Conservation (phyloP, 2,888 invertebrate genomes). For the Oxytorus armatus region DNA sequence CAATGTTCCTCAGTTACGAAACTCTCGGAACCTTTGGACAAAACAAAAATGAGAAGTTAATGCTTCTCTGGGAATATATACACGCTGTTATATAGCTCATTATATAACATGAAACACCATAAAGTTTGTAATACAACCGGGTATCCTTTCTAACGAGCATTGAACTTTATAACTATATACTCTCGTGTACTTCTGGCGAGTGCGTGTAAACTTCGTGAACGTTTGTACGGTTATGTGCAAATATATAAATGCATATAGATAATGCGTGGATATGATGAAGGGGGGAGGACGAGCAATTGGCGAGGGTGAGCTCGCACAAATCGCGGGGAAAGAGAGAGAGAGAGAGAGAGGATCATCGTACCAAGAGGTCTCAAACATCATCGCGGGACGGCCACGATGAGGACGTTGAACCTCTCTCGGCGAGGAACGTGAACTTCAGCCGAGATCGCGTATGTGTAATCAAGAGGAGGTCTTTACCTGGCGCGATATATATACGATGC, state of each 20-base stretch:
- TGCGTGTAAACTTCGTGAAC: not conserved
- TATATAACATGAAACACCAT: not conserved
- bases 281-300: conserved; percentile 8
- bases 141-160: not conserved
- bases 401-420: conserved; percentile 66
- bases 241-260: not conserved
- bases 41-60: no score
- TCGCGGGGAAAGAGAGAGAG: conserved; percentile 44
- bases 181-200: not conserved
- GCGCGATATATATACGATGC: not conserved
- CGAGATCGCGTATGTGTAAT: conserved; percentile 71
- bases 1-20: no score
- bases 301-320: conserved; percentile 33
- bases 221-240: not conserved
- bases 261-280: conserved; percentile 7
- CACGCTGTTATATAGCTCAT: no score
- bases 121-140: not conserved
- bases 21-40: no score
- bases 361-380: conserved; percentile 22
- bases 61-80: no score
- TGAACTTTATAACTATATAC: conserved; percentile 5
- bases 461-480: conserved; percentile 61
- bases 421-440: conserved; percentile 72
- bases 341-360: conserved; percentile 17
- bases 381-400: conserved; percentile 33